Conservation (phyloP, 2,113 vertebrate species). For the Electrona antarctica region DNA sequence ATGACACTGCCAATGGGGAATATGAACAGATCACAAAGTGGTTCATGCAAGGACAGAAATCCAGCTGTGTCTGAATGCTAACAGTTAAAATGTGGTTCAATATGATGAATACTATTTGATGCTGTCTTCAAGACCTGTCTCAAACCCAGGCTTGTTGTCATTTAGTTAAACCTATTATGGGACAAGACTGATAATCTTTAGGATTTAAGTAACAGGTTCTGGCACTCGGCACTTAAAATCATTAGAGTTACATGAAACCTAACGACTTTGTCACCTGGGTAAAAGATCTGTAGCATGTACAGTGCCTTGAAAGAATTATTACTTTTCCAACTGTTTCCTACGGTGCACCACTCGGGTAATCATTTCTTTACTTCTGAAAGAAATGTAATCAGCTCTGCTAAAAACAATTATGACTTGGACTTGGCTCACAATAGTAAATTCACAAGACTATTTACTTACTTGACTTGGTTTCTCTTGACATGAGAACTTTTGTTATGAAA, state of each 20-base stretch:
- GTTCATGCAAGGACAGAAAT: slow-evolving; percentile 40
- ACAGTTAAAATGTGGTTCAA: slow-evolving; percentile 37
- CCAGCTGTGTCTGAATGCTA: slow-evolving; percentile 46
- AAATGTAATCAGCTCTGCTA: background rate
- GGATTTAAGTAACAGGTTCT: background rate
- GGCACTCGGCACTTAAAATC: slow-evolving; percentile 33
- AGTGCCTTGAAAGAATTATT: slow-evolving; percentile 25
- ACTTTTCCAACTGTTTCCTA: slow-evolving; percentile 31
- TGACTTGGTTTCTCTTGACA: too few species aligned
- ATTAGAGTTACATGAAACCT: slow-evolving; percentile 51
- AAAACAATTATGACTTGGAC: background rate
- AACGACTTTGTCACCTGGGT: slow-evolving; percentile 47
- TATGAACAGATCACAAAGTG: slow-evolving; percentile 42
- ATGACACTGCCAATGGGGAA: slow-evolving; percentile 52
- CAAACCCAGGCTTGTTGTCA: too few species aligned
- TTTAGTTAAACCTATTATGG: slow-evolving; percentile 40
- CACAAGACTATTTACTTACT: too few species aligned
- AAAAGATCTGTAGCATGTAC: slow-evolving; percentile 41
- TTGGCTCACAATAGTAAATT: too few species aligned
- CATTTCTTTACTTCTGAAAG: slow-evolving; percentile 3
- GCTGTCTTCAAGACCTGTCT: slow-evolving; percentile 1
- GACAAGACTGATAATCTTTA: background rate
- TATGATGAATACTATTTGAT: slow-evolving; percentile 40
- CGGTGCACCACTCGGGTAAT: slow-evolving; percentile 15
- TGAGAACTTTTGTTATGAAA: too few species aligned